phyloP scores from a whole-genome alignment of 2,113 vertebrate genomes.

The Psilopsiagon aymara region DNA sequence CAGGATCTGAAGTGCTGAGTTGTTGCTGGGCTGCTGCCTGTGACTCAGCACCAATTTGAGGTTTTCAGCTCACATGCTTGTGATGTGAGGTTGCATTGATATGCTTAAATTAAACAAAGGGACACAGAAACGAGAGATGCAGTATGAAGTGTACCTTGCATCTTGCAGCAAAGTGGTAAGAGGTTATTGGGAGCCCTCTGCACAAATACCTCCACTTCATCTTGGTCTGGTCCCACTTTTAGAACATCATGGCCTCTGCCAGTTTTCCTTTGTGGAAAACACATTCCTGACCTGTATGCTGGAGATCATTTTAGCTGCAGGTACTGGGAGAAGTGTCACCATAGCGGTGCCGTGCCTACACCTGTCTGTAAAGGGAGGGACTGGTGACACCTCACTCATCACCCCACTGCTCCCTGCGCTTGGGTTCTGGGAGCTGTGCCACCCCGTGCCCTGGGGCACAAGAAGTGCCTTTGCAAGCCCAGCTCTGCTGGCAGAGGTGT shows the following conservation, averaged over 20 bases:
- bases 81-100: neutral
- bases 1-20: neutral
- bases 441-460: fast-evolving
- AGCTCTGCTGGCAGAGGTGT: neutral
- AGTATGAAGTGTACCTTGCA: neutral
- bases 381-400: neutral
- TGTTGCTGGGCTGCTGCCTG: neutral
- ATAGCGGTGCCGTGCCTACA: fast-evolving
- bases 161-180: neutral
- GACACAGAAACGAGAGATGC: neutral
- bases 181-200: neutral
- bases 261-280: neutral
- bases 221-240: neutral
- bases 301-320: neutral
- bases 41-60: neutral
- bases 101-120: neutral
- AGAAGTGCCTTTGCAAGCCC: neutral
- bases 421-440: neutral
- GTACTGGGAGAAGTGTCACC: neutral
- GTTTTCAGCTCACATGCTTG: neutral
- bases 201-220: neutral
- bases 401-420: neutral
- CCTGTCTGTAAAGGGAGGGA: neutral
- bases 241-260: neutral
- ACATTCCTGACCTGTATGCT: neutral